Base-by-base conservation (phyloP, 2,888 invertebrate genomes). In the Drosophila longiperda region DNA sequence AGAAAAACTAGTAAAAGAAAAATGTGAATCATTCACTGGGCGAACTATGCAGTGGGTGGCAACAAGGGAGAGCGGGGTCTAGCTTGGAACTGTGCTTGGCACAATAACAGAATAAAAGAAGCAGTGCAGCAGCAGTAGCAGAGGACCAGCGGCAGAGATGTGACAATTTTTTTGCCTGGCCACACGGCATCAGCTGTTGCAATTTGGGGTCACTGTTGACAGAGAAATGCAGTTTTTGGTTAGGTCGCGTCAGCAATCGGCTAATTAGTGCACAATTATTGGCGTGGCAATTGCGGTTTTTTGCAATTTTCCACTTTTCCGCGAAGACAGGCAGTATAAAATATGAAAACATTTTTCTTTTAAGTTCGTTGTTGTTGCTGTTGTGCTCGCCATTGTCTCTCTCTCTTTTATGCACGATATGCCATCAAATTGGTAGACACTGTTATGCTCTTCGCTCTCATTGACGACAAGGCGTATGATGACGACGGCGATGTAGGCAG, bases 331-430 rank as follows among this genome's bases (percentile, higher is more conserved):
- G 65, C 72, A 65, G 72, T 71, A 82, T 80, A 87, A 90, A 89
- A 89, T 89, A 89, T 87, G 90, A 90, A 91, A 91, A 87, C 88
- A 91, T 86, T 78, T 87, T 90, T 83, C 84, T 78, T 86, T 75
- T 75, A 74, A 75, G 69, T 72, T 82, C 66, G 81, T 81, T 78
- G 81, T 82, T 88, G 78, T 76, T 86, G 83, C 79, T 83, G 78
- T 75, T 83, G 83, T 64, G 75, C 55, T 80, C 65, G 76, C 78
- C 66, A 75, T 64, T 87, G 78, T 79, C 81, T 80, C 77, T 82
- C 84, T 86, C 88, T 84, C 84, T 87, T 76, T 87, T 75, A 63
- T 70, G 52, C 83, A 54, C 81, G 53, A 67, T 68, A 70, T 62
- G 29, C 74, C 71, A 75, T 68, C 74, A 68, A 80, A 54, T 62